Evolutionary conservation across 2,888 invertebrate species (phyloP).

Genomic region (Erebia ligea): DNA sequence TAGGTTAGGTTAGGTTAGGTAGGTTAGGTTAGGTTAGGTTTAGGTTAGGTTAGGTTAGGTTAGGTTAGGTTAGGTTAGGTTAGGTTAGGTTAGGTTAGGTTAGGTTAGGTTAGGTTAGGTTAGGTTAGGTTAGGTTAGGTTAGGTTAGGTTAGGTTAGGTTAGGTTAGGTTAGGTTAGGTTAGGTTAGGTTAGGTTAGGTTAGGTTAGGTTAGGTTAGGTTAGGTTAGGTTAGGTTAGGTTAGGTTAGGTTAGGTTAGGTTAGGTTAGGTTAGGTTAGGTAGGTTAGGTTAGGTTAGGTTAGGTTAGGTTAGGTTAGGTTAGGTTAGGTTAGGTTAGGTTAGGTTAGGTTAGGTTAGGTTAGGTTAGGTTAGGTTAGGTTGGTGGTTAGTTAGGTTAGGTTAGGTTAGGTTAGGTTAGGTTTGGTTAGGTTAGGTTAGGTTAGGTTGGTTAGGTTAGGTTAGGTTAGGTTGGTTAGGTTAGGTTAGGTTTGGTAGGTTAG

Average conservation of each 20-base stretch:
- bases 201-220: conserved; percentile 4
- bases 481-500: too few species aligned
- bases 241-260: conserved; percentile 40
- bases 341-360: conserved; percentile 42
- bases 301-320: conserved; percentile 43
- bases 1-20: conserved; percentile 40
- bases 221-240: conserved; percentile 24
- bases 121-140: conserved; percentile 35
- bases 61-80: conserved; percentile 43
- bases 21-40: conserved; percentile 44
- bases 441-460: conserved; percentile 22
- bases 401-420: conserved; percentile 28
- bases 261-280: conserved; percentile 30
- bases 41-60: conserved; percentile 44
- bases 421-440: too few species aligned
- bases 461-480: conserved; percentile 35
- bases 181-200: conserved; percentile 37
- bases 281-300: conserved; percentile 35
- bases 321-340: conserved; percentile 44
- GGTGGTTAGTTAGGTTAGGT: conserved; percentile 37
- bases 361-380: conserved; percentile 37
- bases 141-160: conserved; percentile 35
- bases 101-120: conserved; percentile 45
- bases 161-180: conserved; percentile 37
- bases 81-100: conserved; percentile 46